A percentile compares a stretch with the other conserved stretches of the same genome.
phyloP scores from a whole-genome alignment of 2,797 vertebrate species.

The Sardinella longiceps region DNA sequence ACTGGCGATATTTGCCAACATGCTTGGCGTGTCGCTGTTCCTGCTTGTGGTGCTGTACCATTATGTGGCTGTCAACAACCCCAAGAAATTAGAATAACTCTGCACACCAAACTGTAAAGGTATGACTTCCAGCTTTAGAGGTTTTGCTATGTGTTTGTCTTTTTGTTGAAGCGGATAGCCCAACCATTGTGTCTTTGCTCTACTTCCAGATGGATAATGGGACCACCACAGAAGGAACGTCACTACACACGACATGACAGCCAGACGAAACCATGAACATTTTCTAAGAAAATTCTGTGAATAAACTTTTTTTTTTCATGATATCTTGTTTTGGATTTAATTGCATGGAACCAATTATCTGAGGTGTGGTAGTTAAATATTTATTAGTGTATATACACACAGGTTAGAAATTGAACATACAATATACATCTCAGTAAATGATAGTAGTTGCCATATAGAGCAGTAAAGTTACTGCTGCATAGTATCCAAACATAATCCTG shows the following conservation, averaged over 20 bases:
- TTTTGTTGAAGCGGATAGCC: neutral
- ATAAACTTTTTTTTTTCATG: constrained; percentile 44
- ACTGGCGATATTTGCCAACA: constrained; percentile 97
- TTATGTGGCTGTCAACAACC: constrained; percentile 98
- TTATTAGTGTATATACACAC: neutral
- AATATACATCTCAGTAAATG: neutral
- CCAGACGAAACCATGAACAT: constrained; percentile 50
- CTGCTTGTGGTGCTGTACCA: constrained; percentile 94
- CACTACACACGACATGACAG: neutral
- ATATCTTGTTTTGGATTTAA: neutral
- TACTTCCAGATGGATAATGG: constrained; percentile 38
- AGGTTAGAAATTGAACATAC: neutral
- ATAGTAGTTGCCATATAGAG: neutral
- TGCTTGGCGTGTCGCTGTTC: constrained; percentile 96
- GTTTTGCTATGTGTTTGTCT: neutral
- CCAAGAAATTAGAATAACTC: constrained; percentile 90
- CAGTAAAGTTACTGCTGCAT: neutral
- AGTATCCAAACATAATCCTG: neutral
- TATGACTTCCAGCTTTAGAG: neutral
- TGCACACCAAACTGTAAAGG: constrained; percentile 1
- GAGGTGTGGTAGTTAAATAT: neutral
- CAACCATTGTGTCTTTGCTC: neutral
- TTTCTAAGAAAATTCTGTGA: constrained; percentile 67
- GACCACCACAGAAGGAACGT: constrained; percentile 32
- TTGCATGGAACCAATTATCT: neutral